phyloP scores from a whole-genome alignment of 1,140 invertebrate genomes.

The Aphidius ervi region DNA sequence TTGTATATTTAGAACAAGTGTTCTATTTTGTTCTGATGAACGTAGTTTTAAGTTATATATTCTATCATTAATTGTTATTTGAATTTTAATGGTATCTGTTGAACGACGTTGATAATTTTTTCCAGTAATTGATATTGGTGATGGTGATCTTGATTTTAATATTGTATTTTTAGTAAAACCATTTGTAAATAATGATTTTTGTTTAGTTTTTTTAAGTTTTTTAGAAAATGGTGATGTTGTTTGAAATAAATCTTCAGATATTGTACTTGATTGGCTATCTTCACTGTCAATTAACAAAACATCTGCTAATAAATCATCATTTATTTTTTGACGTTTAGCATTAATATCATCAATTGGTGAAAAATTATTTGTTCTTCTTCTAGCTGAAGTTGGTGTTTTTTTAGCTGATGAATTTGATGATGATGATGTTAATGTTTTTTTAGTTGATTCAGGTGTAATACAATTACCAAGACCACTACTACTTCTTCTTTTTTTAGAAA shows the following conservation, averaged over 20 bases:
- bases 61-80: constrained; percentile 32
- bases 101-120: background rate
- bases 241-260: background rate
- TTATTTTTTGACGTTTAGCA: constrained; percentile 24
- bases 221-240: background rate
- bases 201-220: constrained; percentile 21
- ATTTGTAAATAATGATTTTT: constrained; percentile 32
- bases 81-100: constrained; percentile 27
- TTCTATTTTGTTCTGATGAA: constrained; percentile 29
- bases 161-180: constrained; percentile 30
- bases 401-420: constrained; percentile 9
- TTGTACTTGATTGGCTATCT: constrained; percentile 1
- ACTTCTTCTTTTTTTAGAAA: constrained; percentile 13
- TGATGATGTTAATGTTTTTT: constrained; percentile 23
- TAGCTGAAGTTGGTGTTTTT: constrained; percentile 1
- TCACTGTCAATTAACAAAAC: constrained; percentile 7
- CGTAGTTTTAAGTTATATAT: constrained; percentile 32
- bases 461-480: background rate
- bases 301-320: constrained; percentile 5
- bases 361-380: constrained; percentile 22
- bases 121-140: constrained; percentile 18
- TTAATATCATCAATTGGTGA: constrained; percentile 16
- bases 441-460: background rate
- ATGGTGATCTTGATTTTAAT: constrained; percentile 26
- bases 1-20: constrained; percentile 25